phyloP scores from a whole-genome alignment of 2,797 vertebrate genomes.

The Semotilus atromaculatus region DNA sequence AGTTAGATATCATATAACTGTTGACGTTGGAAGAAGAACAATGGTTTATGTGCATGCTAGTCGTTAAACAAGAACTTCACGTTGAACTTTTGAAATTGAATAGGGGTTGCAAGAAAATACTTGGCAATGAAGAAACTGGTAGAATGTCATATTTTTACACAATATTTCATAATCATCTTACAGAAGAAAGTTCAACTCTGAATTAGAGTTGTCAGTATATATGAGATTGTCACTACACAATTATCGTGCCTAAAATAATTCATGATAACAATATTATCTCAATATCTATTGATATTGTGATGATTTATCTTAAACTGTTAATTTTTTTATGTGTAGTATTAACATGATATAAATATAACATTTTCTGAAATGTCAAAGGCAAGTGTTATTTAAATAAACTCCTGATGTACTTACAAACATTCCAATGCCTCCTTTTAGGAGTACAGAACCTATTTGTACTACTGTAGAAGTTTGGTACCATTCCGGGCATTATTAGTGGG shows the following conservation, averaged over 20 bases:
- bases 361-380: not conserved
- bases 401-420: too few relatives aligned
- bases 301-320: too few relatives aligned
- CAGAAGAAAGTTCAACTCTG: not conserved
- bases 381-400: too few relatives aligned
- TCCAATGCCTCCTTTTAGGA: too few relatives aligned
- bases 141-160: not conserved
- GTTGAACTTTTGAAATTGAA: not conserved
- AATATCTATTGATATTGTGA: too few relatives aligned
- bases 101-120: not conserved
- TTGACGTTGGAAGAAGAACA: slow-evolving; percentile 9
- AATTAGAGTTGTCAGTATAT: not conserved
- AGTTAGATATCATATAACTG: not conserved
- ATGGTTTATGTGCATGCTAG: not conserved
- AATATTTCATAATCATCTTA: not conserved
- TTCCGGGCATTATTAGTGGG: too few relatives aligned
- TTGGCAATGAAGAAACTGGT: not conserved
- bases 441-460: too few relatives aligned
- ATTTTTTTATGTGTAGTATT: too few relatives aligned
- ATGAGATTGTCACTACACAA: not conserved
- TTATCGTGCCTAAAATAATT: not conserved
- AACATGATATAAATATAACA: not conserved
- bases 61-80: slow-evolving; percentile 9
- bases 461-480: too few relatives aligned
- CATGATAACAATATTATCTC: not conserved